Evolutionary conservation across 1,140 invertebrate genomes (phyloP).

Genomic region (Anthonomus grandis): DNA sequence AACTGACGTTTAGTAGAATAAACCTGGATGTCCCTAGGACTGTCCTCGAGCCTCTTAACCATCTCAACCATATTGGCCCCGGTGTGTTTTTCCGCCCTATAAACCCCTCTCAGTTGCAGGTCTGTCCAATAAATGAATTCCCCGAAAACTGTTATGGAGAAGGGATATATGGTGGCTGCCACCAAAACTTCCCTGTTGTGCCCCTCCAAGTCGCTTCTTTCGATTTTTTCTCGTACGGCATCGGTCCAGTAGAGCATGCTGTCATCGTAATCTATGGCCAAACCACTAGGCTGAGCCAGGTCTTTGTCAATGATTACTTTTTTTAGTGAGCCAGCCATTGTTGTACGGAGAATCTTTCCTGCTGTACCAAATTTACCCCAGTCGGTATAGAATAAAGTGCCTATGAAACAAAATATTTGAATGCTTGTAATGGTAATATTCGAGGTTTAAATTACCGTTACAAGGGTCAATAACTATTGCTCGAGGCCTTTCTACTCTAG

Average conservation of each 20-base stretch:
- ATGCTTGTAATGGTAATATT: not conserved
- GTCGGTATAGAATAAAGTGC: slow-evolving; percentile 84
- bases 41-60: slow-evolving; percentile 87
- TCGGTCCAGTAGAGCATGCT: slow-evolving; percentile 97
- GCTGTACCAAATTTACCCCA: slow-evolving; percentile 91
- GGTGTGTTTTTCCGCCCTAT: slow-evolving; percentile 94
- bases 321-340: slow-evolving; percentile 94
- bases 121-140: slow-evolving; percentile 98
- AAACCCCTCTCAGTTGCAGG: slow-evolving; percentile 89
- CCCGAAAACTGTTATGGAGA: slow-evolving; percentile 87
- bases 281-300: slow-evolving; percentile 90
- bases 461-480: slow-evolving; percentile 97
- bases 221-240: slow-evolving; percentile 95
- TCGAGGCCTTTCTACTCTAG: slow-evolving; percentile 85
- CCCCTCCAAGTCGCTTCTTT: slow-evolving; percentile 87
- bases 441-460: slow-evolving; percentile 59
- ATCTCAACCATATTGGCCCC: slow-evolving; percentile 93
- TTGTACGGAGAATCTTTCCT: slow-evolving; percentile 91
- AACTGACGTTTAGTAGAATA: slow-evolving; percentile 77
- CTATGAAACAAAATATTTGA: not conserved
- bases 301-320: slow-evolving; percentile 86
- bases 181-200: slow-evolving; percentile 72
- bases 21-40: slow-evolving; percentile 86
- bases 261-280: slow-evolving; percentile 96
- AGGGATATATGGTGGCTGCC: slow-evolving; percentile 92